Percentiles rank a stretch among this genome's conserved stretches.
Evolutionary conservation across 2,797 vertebrate species (phyloP).

Genomic region (Odontamblyopus lacepedii): DNA sequence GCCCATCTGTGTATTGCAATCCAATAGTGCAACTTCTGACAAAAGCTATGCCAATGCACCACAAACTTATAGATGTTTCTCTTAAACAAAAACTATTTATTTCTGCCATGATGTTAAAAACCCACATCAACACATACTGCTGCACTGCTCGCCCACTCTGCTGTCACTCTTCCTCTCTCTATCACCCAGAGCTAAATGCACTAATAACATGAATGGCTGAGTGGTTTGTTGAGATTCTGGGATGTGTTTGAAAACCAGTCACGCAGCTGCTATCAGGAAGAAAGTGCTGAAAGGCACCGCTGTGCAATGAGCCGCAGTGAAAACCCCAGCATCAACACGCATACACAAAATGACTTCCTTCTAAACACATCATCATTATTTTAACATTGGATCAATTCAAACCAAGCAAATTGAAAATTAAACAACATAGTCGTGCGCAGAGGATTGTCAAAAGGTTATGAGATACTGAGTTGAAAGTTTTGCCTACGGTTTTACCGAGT

Average conservation of each 20-base stretch:
- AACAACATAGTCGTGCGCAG: slow-evolving; percentile 25
- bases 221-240: slow-evolving; percentile 27
- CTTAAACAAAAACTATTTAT: not conserved
- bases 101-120: slow-evolving; percentile 12
- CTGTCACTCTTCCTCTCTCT: slow-evolving; percentile 13
- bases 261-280: slow-evolving; percentile 42
- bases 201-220: slow-evolving; percentile 35
- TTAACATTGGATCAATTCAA: slow-evolving; percentile 36
- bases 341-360: slow-evolving; percentile 8
- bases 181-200: slow-evolving; percentile 11
- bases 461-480: not conserved
- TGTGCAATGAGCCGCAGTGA: slow-evolving; percentile 22
- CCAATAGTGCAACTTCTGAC: not conserved
- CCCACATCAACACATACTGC: slow-evolving; percentile 10
- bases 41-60: not conserved
- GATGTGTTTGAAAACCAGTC: slow-evolving; percentile 41
- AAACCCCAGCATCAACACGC: slow-evolving; percentile 39
- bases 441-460: not conserved
- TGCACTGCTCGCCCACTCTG: slow-evolving; percentile 5
- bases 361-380: slow-evolving; percentile 32
- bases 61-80: not conserved
- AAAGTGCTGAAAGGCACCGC: slow-evolving; percentile 40
- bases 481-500: not conserved
- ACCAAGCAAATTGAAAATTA: slow-evolving; percentile 28
- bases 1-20: not conserved